A percentile compares a stretch with the other conserved stretches of the same genome.
These are phyloP conservation scores for Struthidea cinerea DNA, from an alignment of 2,113 vertebrate genomes.

Conservation along the genomic window DNA sequence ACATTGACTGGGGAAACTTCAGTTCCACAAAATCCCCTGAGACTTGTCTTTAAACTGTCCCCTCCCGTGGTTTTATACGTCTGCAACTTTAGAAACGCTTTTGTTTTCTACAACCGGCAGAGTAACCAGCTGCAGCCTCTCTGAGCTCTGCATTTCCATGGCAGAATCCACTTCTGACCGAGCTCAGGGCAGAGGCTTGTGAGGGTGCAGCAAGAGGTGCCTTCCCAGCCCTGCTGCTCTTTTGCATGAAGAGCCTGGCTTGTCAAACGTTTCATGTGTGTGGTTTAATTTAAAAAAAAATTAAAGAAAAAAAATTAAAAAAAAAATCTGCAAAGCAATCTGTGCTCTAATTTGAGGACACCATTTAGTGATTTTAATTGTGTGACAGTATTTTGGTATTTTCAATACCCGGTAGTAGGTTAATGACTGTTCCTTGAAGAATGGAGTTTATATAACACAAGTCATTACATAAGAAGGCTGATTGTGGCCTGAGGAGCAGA, in stretches of 20 bases:
- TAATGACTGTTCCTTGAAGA: conserved; percentile 67
- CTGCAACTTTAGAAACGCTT: background rate
- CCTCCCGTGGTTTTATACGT: background rate
- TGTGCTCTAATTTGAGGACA: conserved; percentile 61
- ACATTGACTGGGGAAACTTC: accelerated
- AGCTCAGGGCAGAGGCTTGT: background rate
- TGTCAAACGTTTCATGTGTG: background rate
- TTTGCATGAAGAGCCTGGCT: background rate
- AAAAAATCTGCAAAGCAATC: background rate
- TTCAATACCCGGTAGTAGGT: conserved; percentile 58
- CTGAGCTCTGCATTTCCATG: background rate
- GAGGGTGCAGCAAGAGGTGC: background rate
- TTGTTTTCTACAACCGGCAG: background rate
- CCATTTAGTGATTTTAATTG: conserved; percentile 63
- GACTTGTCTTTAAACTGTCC: background rate
- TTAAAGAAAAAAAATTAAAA: background rate
- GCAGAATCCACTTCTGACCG: background rate
- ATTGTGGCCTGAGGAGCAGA: conserved; percentile 25
- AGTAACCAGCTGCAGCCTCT: background rate
- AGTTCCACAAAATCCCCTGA: background rate
- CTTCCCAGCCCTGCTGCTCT: background rate
- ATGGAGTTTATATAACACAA: conserved; percentile 59
- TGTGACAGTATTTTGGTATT: conserved; percentile 62
- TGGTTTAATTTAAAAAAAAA: background rate
- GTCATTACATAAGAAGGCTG: conserved; percentile 55